Evolutionary conservation across 2,888 invertebrate species (phyloP).

Genomic region (Bellardia pandia): DNA sequence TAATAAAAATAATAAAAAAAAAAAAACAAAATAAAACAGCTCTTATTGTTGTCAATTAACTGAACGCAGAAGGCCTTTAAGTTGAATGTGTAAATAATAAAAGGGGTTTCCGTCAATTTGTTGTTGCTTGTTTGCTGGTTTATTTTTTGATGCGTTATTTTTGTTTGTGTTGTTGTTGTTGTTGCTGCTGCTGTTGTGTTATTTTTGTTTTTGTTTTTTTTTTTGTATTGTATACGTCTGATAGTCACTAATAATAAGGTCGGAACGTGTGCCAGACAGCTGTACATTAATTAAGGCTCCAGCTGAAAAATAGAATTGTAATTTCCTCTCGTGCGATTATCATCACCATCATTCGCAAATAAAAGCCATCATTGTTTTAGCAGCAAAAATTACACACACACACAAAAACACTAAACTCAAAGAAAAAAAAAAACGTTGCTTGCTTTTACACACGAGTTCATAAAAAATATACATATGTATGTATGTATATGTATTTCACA

Average conservation of each 20-base stretch:
- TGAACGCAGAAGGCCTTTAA: constrained; percentile 62
- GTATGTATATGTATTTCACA: not conserved
- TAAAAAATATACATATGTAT: not conserved
- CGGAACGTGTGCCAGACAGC: constrained; percentile 74
- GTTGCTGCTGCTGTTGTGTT: constrained; percentile 21
- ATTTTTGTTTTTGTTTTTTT: constrained; percentile 4
- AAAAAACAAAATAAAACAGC: constrained; percentile 29
- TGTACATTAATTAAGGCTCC: constrained; percentile 74
- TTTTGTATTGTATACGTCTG: constrained; percentile 50
- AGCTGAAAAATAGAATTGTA: constrained; percentile 73
- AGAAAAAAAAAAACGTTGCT: constrained; percentile 28
- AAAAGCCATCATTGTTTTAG: constrained; percentile 72
- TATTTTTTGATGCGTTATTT: constrained; percentile 43
- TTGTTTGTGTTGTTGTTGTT: constrained; percentile 24
- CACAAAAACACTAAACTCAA: not conserved
- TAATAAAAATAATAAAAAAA: constrained; percentile 2
- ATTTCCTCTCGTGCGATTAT: constrained; percentile 73
- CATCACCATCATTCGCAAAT: constrained; percentile 72
- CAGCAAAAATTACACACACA: constrained; percentile 51
- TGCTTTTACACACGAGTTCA: constrained; percentile 14
- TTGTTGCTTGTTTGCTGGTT: constrained; percentile 39
- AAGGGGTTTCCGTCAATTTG: constrained; percentile 64
- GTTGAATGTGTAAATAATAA: constrained; percentile 54
- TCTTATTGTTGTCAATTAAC: constrained; percentile 64
- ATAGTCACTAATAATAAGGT: constrained; percentile 72